Evolutionary conservation across 2,797 vertebrate genomes (phyloP).

Genomic region (Danio kyathit): DNA sequence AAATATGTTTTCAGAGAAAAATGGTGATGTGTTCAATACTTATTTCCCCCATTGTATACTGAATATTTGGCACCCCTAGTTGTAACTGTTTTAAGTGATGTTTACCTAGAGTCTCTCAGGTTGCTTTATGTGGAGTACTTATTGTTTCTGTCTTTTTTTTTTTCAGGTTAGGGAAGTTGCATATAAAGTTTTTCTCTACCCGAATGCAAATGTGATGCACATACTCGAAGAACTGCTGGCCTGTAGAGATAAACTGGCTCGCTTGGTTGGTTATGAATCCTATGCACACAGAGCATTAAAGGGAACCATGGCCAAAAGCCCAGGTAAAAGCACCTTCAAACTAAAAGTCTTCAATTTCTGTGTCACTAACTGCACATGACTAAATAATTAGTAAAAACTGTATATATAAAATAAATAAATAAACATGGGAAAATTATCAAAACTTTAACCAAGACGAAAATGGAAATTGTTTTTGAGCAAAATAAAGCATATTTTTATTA

Average conservation of each 20-base stretch:
- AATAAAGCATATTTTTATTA: too few relatives aligned
- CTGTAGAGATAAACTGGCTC: conserved; percentile 87
- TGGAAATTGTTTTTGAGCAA: too few relatives aligned
- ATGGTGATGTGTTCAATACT: too few relatives aligned
- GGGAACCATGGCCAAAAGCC: conserved; percentile 93
- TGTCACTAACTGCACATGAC: background rate
- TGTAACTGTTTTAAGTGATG: background rate
- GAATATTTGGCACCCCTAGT: too few relatives aligned
- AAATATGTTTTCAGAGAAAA: too few relatives aligned
- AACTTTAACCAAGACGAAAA: too few relatives aligned
- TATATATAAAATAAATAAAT: too few relatives aligned
- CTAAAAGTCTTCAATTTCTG: background rate
- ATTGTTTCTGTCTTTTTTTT: background rate
- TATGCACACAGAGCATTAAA: conserved; percentile 93
- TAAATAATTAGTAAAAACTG: too few relatives aligned
- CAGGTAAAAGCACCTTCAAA: conserved; percentile 81
- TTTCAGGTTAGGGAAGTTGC: conserved; percentile 93
- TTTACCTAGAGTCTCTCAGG: background rate
- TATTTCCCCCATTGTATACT: too few relatives aligned
- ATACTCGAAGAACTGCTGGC: conserved; percentile 89
- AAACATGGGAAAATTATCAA: too few relatives aligned
- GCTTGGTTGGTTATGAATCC: conserved; percentile 90
- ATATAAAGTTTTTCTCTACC: conserved; percentile 94
- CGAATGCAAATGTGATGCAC: conserved; percentile 82
- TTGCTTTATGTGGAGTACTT: background rate